These are phyloP conservation scores for Heterodera schachtii DNA, from an alignment of 1,140 invertebrate species.

Conservation along the genomic window DNA sequence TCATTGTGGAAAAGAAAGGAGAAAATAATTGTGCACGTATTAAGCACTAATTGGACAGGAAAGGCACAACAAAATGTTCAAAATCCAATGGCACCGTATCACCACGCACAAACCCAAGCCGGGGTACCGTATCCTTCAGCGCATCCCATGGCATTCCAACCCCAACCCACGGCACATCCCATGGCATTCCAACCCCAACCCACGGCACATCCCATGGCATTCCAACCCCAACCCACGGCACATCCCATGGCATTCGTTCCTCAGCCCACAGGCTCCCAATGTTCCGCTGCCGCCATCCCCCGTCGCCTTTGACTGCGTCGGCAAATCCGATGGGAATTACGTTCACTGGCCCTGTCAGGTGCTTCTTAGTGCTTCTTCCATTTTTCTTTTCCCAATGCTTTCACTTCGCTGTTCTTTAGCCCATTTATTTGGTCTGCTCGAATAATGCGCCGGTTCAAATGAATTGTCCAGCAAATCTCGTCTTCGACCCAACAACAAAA, in stretches of 20 bases:
- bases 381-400: background rate
- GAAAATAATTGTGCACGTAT: background rate
- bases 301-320: slow-evolving; percentile 12
- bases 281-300: background rate
- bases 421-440: slow-evolving; percentile 7
- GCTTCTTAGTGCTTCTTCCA: background rate
- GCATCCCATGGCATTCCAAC: background rate
- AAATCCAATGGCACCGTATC: background rate
- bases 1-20: background rate
- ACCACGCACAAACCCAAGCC: background rate
- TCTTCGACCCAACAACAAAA: slow-evolving; percentile 20
- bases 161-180: too few relatives aligned
- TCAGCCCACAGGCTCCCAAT: background rate
- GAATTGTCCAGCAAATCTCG: slow-evolving; percentile 24
- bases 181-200: background rate
- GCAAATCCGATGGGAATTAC: slow-evolving; percentile 29
- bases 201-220: background rate
- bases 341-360: slow-evolving; percentile 12
- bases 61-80: background rate
- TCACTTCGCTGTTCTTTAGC: background rate
- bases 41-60: background rate
- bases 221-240: slow-evolving; percentile 1
- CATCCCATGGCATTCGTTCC: background rate
- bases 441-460: background rate
- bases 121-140: too few relatives aligned